Evolutionary conservation across 2,888 invertebrate species (phyloP), one percentile per base, ranked within the genome.

Genomic region (Hoplodrina ambigua): DNA sequence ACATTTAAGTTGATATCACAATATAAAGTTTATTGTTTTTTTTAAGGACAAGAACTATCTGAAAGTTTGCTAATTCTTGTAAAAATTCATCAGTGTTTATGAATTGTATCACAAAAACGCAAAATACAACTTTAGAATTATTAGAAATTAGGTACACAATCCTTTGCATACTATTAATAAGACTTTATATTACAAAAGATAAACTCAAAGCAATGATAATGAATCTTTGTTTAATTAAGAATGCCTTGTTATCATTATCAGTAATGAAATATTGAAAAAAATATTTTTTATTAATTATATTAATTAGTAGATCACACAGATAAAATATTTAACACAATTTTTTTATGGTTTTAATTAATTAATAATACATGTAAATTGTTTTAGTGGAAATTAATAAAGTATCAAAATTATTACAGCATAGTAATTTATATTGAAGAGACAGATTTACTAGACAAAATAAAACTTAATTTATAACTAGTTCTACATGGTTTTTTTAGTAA

Each of bases 151-250:
- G 46, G 46, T 46, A 46, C 46, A 46, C 46, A 17, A 46, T 46
- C 17, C 17, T 46, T 46, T 15, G 46, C 17, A 13, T 17, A 46
- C 6, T 15, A 17, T 46, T 30, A 19, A 62, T 17, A 44, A 63
- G 8, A 62, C 5, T 15, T 41, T 8, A 41, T 11, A 13, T 13
- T 30, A 7, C 5, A 67, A n/a, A 54, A 68, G 46, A 50, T 50
- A 66, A 46, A 49, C 5, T 41, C 37, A 15, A 4, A 41, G 19
- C 13, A 41, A 37, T 63, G 25, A 57, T 70, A 57, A 37, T 57
- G 37, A 70, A 46, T 4, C 44, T 13, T 52, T 50, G 17, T 69
- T 52, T 61, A 50, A 37, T n/a, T 20, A 54, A 64, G 5, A 65
- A 59, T 33, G 10, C 8, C 5, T 17, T 44, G 3, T 53, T 25